phyloP scores from a whole-genome alignment of 2,113 vertebrate genomes.

The Percopsis transmontana region DNA sequence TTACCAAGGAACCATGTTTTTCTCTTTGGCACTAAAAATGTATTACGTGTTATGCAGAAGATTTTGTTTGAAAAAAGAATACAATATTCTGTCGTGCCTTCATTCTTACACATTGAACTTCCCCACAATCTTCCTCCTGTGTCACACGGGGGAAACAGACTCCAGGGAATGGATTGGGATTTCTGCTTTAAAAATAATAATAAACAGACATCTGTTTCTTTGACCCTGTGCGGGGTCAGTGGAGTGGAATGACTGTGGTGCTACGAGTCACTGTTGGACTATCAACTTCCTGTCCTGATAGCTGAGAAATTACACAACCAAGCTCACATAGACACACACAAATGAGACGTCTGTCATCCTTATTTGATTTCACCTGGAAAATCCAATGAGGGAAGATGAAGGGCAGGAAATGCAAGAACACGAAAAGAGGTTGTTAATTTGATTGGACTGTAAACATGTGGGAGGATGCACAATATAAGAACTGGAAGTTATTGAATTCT shows the following conservation, averaged over 20 bases:
- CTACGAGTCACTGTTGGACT: constrained; percentile 14
- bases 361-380: too few species aligned
- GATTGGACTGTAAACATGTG: too few species aligned
- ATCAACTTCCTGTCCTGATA: constrained; percentile 57
- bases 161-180: constrained; percentile 38
- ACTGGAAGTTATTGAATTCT: too few species aligned
- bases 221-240: constrained; percentile 41
- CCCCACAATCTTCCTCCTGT: not conserved
- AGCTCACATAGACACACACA: not conserved
- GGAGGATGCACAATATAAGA: too few species aligned
- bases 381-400: too few species aligned
- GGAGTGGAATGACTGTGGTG: constrained; percentile 25
- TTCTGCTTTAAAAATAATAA: constrained; percentile 33
- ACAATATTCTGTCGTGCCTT: too few species aligned
- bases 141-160: constrained; percentile 10
- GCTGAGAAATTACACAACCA: constrained; percentile 41
- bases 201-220: constrained; percentile 50
- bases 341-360: not conserved
- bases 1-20: not conserved
- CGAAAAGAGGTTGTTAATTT: too few species aligned
- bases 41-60: too few species aligned
- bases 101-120: not conserved
- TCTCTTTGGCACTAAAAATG: too few species aligned
- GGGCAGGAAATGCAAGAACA: too few species aligned
- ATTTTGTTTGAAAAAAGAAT: too few species aligned